These are phyloP conservation scores for Sphaerodactylus townsendi DNA, from an alignment of 2,113 vertebrate genomes.

Conservation along the genomic window DNA sequence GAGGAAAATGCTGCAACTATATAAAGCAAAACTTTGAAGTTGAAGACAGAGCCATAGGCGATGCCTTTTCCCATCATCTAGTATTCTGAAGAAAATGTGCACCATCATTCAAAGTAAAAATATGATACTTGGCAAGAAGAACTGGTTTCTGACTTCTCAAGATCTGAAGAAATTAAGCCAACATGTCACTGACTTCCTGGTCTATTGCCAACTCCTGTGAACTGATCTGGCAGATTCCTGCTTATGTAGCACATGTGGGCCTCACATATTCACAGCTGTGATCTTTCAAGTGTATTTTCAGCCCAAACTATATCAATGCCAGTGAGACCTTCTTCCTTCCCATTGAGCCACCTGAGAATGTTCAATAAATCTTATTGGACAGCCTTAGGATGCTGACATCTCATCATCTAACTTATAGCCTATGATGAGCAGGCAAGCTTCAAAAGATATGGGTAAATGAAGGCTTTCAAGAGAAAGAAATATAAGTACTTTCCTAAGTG, in stretches of 20 bases:
- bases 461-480: background rate
- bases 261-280: background rate
- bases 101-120: background rate
- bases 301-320: background rate
- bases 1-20: background rate
- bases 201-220: background rate
- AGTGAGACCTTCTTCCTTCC: slow-evolving; percentile 3
- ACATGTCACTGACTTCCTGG: background rate
- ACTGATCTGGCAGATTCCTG: background rate
- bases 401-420: background rate
- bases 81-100: slow-evolving; percentile 8
- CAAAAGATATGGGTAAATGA: background rate
- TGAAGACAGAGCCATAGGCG: background rate
- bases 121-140: background rate
- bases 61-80: background rate
- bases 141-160: background rate
- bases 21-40: background rate
- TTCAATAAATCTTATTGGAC: slow-evolving; percentile 2
- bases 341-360: background rate
- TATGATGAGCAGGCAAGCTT: background rate
- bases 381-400: background rate
- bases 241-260: background rate
- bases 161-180: background rate
- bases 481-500: background rate
- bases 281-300: background rate